Base-by-base conservation (phyloP, 2,888 invertebrate species). In the Sialis lutaria region DNA sequence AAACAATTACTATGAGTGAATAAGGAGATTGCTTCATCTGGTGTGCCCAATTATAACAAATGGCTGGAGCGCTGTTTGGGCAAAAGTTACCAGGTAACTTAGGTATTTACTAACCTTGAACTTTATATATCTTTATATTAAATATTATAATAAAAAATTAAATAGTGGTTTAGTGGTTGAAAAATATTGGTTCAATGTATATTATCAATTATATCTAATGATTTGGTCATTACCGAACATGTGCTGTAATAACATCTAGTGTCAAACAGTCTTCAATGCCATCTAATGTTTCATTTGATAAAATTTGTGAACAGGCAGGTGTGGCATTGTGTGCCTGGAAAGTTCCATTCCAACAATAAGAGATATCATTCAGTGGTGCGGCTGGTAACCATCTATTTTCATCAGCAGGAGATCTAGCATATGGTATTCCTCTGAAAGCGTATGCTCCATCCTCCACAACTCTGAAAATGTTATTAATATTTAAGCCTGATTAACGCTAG, bases 181-280 rank as follows among this genome's bases (percentile, higher is more conserved):
- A 4, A 22, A 22, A 22, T 4, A 22, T 22, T 22, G 22, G 22
- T 4, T 22, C 4, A 22, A 2, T 22, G 22, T 22, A 22, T 22
- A 22, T 22, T 22, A 22, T 22, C 22, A 22, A 22, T 22, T 22
- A 22, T 22, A 22, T 22, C 22, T 22, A 22, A 22, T 22, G 4
- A 22, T 22, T 22, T 22, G 22, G 22, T 22, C 22, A 22, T 6
- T 37, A 37, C 37, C 45, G 22, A 4, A 88, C 80, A 52, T 81
- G 77, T 0, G 90, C 89, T 1, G 89, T 87, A 33, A 82, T 78
- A 1, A 91, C 75, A 57, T 90, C 89, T 6, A 91, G 64, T 12
- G 82, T 84, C 35, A 91, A 67, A 55, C 91, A 91, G 61, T 90
- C 81, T 62, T 91, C 91, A 4, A 69, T 67, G 0, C 87, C 86